A percentile compares a stretch with the other conserved stretches of the same genome.
Conservation (phyloP, 2,113 vertebrate species). For the Dendropsophus ebraccatus region DNA sequence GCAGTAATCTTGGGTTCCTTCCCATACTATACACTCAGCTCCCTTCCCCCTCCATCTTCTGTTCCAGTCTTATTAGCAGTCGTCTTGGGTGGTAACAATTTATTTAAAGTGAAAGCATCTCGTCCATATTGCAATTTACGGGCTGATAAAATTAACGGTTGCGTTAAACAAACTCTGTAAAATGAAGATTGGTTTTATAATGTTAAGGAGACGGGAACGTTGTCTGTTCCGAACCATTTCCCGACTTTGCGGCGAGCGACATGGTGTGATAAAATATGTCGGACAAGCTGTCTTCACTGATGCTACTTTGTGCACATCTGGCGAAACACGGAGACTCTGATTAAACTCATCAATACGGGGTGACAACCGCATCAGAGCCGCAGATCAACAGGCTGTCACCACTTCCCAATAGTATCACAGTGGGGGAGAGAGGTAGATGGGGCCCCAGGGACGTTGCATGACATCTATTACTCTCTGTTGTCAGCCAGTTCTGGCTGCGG, state of each 20-base stretch:
- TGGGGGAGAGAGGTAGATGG: neutral
- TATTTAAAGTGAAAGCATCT: neutral
- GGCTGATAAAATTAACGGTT: constrained; percentile 40
- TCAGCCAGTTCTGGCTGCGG: neutral
- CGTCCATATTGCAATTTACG: constrained; percentile 11
- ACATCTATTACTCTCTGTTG: neutral
- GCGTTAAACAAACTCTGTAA: constrained; percentile 45
- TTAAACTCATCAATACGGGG: constrained; percentile 52
- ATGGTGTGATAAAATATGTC: constrained; percentile 25
- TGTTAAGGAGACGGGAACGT: neutral
- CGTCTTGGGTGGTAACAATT: neutral
- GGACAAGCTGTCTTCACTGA: constrained; percentile 35
- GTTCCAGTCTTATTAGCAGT: constrained; percentile 3
- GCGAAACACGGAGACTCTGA: constrained; percentile 32
- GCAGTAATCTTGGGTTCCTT: neutral
- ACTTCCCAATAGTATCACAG: neutral
- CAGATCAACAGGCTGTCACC: neutral
- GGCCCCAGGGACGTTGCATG: neutral
- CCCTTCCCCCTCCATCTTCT: neutral
- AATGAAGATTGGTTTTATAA: constrained; percentile 5
- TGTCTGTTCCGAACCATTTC: constrained; percentile 37
- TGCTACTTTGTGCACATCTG: constrained; percentile 44
- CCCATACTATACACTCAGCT: neutral
- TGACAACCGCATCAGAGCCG: constrained; percentile 32
- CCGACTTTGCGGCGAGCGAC: constrained; percentile 5